A percentile compares a stretch with the other conserved stretches of the same genome.
phyloP scores from a whole-genome alignment of 2,888 invertebrate genomes.

The Heterodera filipjevi region DNA sequence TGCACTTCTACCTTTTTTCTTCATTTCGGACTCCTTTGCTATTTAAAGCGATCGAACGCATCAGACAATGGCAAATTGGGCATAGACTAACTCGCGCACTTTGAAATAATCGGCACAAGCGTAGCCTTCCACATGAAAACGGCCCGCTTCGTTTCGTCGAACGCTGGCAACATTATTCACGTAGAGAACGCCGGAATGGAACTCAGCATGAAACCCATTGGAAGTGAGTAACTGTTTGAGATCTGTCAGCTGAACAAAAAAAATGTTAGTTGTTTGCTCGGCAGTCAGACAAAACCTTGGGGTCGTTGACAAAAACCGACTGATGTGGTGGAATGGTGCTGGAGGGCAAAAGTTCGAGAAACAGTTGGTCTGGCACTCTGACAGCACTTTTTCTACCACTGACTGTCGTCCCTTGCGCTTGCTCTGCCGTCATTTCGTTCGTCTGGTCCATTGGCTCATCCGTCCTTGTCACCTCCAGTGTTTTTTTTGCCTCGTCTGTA shows the following conservation, averaged over 20 bases:
- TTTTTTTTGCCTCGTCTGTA: neutral
- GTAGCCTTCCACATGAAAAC: conserved; percentile 89
- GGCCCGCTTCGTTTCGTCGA: conserved; percentile 85
- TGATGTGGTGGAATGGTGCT: conserved; percentile 67
- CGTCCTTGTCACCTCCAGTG: neutral
- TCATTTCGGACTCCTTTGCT: no score
- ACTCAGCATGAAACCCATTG: conserved; percentile 72
- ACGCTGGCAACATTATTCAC: conserved; percentile 91
- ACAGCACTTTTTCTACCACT: conserved; percentile 22
- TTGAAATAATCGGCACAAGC: conserved; percentile 82
- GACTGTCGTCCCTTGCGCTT: neutral
- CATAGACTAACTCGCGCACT: conserved; percentile 87
- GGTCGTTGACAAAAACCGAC: conserved; percentile 84
- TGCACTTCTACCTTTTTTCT: conserved; percentile 6
- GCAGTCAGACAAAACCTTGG: conserved; percentile 72
- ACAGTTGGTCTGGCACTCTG: conserved; percentile 42
- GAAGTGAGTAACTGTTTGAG: conserved; percentile 75
- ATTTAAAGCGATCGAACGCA: neutral
- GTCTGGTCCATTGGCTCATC: conserved; percentile 11
- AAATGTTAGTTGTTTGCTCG: no score
- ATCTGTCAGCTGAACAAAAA: conserved; percentile 75
- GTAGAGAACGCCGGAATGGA: conserved; percentile 87
- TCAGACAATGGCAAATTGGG: conserved; percentile 92
- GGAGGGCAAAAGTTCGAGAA: conserved; percentile 54
- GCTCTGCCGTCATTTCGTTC: conserved; percentile 1